Evolutionary conservation across 2,888 invertebrate species (phyloP).

Genomic region (Platycnemis pennipes): DNA sequence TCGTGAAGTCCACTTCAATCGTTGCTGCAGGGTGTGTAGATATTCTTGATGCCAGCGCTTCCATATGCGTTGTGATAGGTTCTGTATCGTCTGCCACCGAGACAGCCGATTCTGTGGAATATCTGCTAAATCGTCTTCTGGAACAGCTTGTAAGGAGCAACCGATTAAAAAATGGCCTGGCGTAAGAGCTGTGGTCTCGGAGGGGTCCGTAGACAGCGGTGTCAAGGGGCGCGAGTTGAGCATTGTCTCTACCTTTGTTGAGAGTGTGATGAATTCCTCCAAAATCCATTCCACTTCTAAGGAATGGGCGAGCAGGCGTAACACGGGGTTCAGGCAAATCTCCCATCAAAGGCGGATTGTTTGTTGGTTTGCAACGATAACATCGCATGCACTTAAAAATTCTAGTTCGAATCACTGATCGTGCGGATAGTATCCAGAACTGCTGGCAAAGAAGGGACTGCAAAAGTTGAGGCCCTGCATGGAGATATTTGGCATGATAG

Average conservation of each 20-base stretch:
- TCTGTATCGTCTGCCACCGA: too few relatives aligned
- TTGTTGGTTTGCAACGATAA: not conserved
- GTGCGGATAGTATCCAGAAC: not conserved
- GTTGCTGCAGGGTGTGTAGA: too few relatives aligned
- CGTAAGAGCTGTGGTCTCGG: not conserved
- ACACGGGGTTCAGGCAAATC: not conserved
- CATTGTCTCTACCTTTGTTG: not conserved
- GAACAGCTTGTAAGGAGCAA: not conserved
- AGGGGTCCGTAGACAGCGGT: not conserved
- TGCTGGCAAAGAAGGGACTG: not conserved
- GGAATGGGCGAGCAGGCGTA: too few relatives aligned
- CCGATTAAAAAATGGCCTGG: not conserved
- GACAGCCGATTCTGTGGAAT: too few relatives aligned
- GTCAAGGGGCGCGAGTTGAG: not conserved
- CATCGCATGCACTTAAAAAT: not conserved
- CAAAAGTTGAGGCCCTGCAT: constrained; percentile 4
- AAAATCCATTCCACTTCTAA: not conserved
- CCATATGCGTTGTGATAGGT: too few relatives aligned
- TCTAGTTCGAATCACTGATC: not conserved
- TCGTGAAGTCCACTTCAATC: not conserved
- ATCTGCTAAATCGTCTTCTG: too few relatives aligned
- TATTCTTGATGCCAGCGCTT: too few relatives aligned
- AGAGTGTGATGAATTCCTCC: too few relatives aligned
- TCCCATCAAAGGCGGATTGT: not conserved
- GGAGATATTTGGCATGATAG: not conserved